Base-by-base conservation (phyloP, 2,888 invertebrate genomes). In the Cerastis rubricosa region DNA sequence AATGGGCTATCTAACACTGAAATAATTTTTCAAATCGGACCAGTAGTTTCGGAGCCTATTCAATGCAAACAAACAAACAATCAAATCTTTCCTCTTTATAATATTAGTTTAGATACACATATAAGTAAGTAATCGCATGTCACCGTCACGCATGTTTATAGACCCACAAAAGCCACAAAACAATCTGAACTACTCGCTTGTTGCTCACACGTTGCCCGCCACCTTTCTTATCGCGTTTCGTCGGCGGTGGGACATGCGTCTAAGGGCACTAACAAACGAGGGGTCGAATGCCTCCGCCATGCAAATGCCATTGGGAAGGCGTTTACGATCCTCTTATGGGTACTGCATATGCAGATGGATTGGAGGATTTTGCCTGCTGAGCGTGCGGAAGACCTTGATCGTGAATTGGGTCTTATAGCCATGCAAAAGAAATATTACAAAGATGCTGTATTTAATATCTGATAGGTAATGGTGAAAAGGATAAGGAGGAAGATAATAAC, bases 321-420 rank as follows among this genome's bases (percentile, higher is more conserved):
- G 59, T 66, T 59, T 49, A 68, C 45, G 12, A 19, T 35, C 49
- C 35, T 49, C 35, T 66, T 84, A 76, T 35, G 45, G 71, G 74
- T 35, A 74, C 77, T 86, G 79, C 69, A 66, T 86, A 84, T 85
- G 79, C 77, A 79, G 86, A 85, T 86, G 45, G 14, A 45, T 66
- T 54, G 29, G 49, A 25, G 64, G 71, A 80, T 63, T 70, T 66
- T 40, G 12, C 61, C 22, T 61, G 61, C 54, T 19, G 25, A 49
- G 25, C 54, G 35, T 63, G 7, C 14, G 45, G 45, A 45, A 40
- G 29, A 29, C 59, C 19, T 35, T 40, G 47, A n/a, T 35, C 45
- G 43, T 40, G 47, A 65, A 25, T 63, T 49, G 7, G 35, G 35
- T 54, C 25, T 5, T 45, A 40, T 14, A 7, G 8, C 3, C 25